Evolutionary conservation across 2,797 vertebrate genomes (phyloP), one percentile per base, ranked within the genome.

Genomic region (Anabacerthia variegaticeps): DNA sequence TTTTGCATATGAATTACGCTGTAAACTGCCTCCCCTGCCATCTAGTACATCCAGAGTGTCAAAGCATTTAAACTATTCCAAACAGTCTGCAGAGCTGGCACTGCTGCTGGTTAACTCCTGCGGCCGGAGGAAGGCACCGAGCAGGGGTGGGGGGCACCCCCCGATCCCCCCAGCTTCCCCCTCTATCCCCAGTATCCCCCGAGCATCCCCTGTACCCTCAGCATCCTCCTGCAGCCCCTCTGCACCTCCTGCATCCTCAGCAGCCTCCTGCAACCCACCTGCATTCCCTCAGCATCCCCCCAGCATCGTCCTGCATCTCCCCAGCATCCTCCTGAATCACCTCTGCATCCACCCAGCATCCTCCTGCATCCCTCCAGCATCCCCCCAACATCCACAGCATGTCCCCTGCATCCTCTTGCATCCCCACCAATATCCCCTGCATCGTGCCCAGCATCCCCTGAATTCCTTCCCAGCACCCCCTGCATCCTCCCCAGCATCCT

Each of bases 21-120:
- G 97, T 91, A 96, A 97, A 96, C 98, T 94, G 97, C 97, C 93
- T 95, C 97, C 95, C 96, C 97, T 93, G 96, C 98, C 98, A 96
- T 96, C 97, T 96, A 96, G 98, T 72, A 93, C 97, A 93, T 97
- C 96, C 97, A 94, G 96, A 95, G 98, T 97, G 98, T 97, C 98
- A 97, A 98, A 97, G 98, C 98, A 98, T 98, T 96, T 98, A 82
- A 98, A 98, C 97, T 97, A 97, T 98, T 98, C 97, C 98, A 98
- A 98, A 98, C 97, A 98, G 97, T 97, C 98, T 98, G 97, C 97
- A 96, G 96, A 86, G 97, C 97, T 97, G 98, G 97, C 97, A 96
- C 92, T 82, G 96, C 85, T 56, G 86, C 79, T 80, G 76, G 80
- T 97, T 97, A 97, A 97, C 97, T 96, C 97, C 95, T 97, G 94